phyloP scores from a whole-genome alignment of 2,888 invertebrate species.

The Frankliniella intonsa region DNA sequence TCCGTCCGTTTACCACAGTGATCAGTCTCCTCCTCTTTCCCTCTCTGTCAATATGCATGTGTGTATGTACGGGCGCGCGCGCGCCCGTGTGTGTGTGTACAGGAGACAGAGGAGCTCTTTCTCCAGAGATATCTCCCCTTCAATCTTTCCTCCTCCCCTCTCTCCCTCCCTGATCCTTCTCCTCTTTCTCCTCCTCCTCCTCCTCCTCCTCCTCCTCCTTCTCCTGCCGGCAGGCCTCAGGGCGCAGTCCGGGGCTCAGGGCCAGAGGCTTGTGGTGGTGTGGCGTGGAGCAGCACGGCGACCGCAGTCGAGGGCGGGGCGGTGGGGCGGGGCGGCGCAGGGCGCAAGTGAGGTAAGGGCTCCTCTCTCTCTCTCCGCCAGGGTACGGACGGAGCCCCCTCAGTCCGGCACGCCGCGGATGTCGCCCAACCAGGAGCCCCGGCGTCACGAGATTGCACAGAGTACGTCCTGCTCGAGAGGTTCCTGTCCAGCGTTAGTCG shows the following conservation, averaged over 20 bases:
- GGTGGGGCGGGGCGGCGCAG: too few species aligned
- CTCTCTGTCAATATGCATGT: slow-evolving; percentile 28
- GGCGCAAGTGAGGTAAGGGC: too few species aligned
- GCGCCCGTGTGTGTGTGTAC: slow-evolving; percentile 18
- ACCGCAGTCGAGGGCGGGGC: background rate
- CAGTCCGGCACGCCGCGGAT: too few species aligned
- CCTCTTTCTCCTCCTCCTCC: too few species aligned
- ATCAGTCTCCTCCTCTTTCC: background rate
- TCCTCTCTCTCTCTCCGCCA: too few species aligned
- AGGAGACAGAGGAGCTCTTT: slow-evolving; percentile 9
- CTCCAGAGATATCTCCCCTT: slow-evolving; percentile 1
- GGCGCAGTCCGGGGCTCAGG: background rate
- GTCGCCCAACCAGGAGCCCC: too few species aligned
- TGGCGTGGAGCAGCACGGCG: background rate
- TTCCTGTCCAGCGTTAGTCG: too few species aligned
- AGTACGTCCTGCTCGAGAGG: too few species aligned
- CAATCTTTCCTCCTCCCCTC: background rate
- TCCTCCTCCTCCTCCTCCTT: background rate
- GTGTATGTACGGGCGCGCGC: slow-evolving; percentile 28
- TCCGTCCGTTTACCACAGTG: background rate
- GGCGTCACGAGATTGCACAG: too few species aligned
- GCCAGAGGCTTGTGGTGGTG: background rate
- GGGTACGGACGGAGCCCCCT: too few species aligned
- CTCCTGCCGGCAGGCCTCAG: background rate
- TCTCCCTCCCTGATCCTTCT: background rate